Evolutionary conservation across 2,888 invertebrate species (phyloP), one percentile per base, ranked within the genome.

Genomic region (Encarsia formosa): DNA sequence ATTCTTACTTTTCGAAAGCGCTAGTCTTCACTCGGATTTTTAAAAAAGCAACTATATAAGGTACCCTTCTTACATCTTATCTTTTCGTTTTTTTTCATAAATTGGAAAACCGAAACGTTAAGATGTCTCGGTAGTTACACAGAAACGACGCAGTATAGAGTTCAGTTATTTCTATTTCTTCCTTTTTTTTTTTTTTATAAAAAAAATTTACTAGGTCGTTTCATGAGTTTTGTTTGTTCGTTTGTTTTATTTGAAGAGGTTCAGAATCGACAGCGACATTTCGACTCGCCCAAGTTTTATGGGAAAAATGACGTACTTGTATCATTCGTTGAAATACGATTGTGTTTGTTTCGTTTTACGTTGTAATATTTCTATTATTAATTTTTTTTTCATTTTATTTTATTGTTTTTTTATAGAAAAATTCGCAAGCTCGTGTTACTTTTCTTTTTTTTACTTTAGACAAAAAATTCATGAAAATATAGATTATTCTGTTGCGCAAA

Each of bases 381-480:
- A n/a, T n/a, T n/a, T n/a, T n/a, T n/a, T n/a, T 32, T 43, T 4
- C 3, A 16, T 22, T 47, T n/a, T n/a, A n/a, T n/a, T n/a, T n/a
- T n/a, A n/a, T n/a, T n/a, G n/a, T n/a, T n/a, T n/a, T n/a, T n/a
- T 20, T 38, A 22, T 49, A 49, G 42, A 49, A 38, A 51, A 42
- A 29, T 52, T 47, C 29, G 26, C 35, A 43, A 52, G 47, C 47
- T 52, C 38, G 37, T 38, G 29, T 16, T 26, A 44, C 23, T 29
- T 42, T 34, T 41, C 40, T 22, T 26, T 41, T 24, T 29, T 41
- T 42, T 42, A 20, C 23, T 26, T 38, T 47, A 24, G 48, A 40
- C 49, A 29, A 35, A 39, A 26, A 29, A 42, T 37, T 8, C 37
- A 49, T 31, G 43, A 50, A 50, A 50, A 50, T 50, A 50, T 50